Evolutionary conservation across 92 coral and sea anemone species (phyloP), one percentile per base, ranked within the genome.

Genomic region (Epizoanthus stellaris): DNA sequence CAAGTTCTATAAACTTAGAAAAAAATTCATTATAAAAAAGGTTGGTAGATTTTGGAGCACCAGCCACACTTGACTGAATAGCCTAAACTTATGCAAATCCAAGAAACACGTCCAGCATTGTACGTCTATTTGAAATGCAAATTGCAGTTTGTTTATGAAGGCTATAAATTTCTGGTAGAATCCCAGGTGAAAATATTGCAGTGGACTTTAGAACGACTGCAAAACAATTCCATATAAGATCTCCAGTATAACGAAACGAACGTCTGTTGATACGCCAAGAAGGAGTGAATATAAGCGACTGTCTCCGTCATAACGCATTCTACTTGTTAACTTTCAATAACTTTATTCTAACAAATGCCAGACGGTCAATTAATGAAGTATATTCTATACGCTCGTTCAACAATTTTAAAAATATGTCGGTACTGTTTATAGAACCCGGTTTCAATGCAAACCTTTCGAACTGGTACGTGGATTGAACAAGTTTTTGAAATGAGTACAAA

Each of bases 181-280:
- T 7, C 25, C 73, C 73, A 68, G 73, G 3, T 36, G 73, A 68
- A 68, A 68, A 68, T 9, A 52, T 52, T 52, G 56, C 14, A 52
- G 56, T 52, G 56, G 12, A 11, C 56, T 52, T 52, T 52, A 52
- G 10, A 52, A 9, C 14, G 56, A 52, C 13, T 7, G 14, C 15
- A 2, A 52, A 52, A 7, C 47, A 36, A 68, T 14, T 14, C 20
- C 45, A 68, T 52, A 52, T 52, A 9, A 52, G 11, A 52, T 52
- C 14, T 52, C 12, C 56, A 52, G 14, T 52, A 52, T 30, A 30
- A 30, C 36, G 36, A 30, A 0, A 9, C 56, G 56, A 52, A 9
- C 12, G 56, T 52, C 3, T 52, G 56, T 52, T 52, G 2, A 52
- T 52, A 52, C 52, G 56, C 15, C 15, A 52, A 0, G 14, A 52